Conservation (phyloP, 1,140 invertebrate genomes). For the Solen grandis region DNA sequence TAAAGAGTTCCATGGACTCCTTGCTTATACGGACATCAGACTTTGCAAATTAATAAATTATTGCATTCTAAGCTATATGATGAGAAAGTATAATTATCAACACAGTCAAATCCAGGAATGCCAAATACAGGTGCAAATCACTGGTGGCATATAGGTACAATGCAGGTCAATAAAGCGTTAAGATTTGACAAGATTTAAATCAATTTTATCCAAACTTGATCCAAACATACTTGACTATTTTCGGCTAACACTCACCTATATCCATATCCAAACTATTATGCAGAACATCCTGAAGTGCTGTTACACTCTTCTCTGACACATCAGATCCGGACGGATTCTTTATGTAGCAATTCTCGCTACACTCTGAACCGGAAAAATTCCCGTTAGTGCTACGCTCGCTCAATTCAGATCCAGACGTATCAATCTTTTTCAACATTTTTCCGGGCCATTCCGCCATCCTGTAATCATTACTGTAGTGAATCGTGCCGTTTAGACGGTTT, state of each 20-base stretch:
- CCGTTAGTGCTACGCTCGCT: constrained; percentile 21
- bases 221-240: too few relatives aligned
- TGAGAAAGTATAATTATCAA: too few relatives aligned
- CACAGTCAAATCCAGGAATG: too few relatives aligned
- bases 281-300: not conserved
- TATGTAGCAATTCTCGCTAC: not conserved
- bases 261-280: not conserved
- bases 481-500: constrained; percentile 61
- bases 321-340: not conserved
- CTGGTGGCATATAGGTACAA: too few relatives aligned
- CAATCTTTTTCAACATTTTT: not conserved
- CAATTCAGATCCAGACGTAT: constrained; percentile 33
- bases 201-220: too few relatives aligned
- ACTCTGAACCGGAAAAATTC: constrained; percentile 35
- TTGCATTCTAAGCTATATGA: too few relatives aligned
- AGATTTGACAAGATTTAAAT: too few relatives aligned
- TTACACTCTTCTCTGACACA: not conserved
- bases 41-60: too few relatives aligned
- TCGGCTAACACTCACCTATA: not conserved
- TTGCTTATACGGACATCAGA: too few relatives aligned
- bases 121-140: too few relatives aligned
- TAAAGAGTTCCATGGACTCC: too few relatives aligned
- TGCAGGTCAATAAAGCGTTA: too few relatives aligned
- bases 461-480: constrained; percentile 67
- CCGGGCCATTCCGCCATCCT: constrained; percentile 58